Base-by-base conservation (phyloP, 2,888 invertebrate species). In the Stenodema calcarata region DNA sequence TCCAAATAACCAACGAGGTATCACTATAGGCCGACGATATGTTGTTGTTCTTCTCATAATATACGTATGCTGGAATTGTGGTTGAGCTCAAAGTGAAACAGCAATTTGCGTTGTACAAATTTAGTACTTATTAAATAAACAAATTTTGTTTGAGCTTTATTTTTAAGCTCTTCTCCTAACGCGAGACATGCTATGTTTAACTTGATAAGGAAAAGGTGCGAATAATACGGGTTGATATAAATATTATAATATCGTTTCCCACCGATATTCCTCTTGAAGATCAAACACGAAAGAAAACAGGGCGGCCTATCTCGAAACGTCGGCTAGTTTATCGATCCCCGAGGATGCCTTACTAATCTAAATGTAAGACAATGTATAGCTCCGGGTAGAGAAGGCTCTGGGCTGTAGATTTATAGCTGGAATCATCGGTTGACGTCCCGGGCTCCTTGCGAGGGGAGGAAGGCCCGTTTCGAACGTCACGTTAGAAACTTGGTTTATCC, bases 401-500 rank as follows among this genome's bases (percentile, higher is more conserved):
- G 28, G 35, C 30, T 54, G 4, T 30, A 54, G 82, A 82, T 82
- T 82, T 82, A 82, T 82, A 27, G 82, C 82, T 35, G 70, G 82
- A 82, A 82, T 82, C 82, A 82, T 82, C 82, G 62, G 42, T 62
- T 82, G 82, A 82, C 82, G 82, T 70, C 42, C 23, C 62, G 42
- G n/a, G 82, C 82, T 69, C 69, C 82, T 41, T 30, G 30, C 62
- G 0, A n/a, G n/a, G 50, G 50, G 16, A n/a, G 18, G 18, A 18
- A 7, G 27, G 62, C 62, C 62, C 62, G 16, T 35, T 28, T 12
- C 30, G 35, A 23, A 82, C 82, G 82, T 82, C 82, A 82, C 82
- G 82, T 82, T 82, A 82, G 82, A 82, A 78, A 82, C 82, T 82
- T 82, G 82, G 69, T 82, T 82, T 82, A 82, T 82, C 82, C 82